Evolutionary conservation across 1,140 invertebrate genomes (phyloP), one percentile per base, ranked within the genome.

Genomic region (Spodoptera frugiperda): DNA sequence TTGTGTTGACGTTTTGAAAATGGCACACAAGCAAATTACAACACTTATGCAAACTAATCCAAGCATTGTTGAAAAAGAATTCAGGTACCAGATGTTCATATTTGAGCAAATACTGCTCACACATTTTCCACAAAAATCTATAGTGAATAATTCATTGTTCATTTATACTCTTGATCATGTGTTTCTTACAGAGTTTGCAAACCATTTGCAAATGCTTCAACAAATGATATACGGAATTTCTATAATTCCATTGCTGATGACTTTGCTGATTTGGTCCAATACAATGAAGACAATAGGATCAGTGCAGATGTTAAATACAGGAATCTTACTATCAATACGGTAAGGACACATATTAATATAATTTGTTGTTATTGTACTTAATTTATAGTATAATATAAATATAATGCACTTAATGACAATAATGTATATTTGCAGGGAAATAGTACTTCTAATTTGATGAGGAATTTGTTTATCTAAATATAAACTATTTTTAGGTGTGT

Each of bases 211-310:
- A 91, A 95, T n/a, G 95, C 94, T 17, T 94, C 96, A 55, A 82
- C 95, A 54, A 94, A 96, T 51, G 98, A 98, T 85, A 95, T 98
- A 2, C 94, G 96, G 0, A 98, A 97, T 87, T 96, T 99, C 12
- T 98, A 96, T 85, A 96, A 96, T 84, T 96, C 95, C 59, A 89
- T 99, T n/a, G 97, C 98, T 5, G 96, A 96, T 48, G 98, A 98
- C 92, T 97, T 98, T 89, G 97, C 97, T 3, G 97, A 96, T 48
- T 95, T 99, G 61, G 98, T 99, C 0, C 98, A 99, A 84, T 99
- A 99, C 89, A 99, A 99, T 89, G 97, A 98, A 90, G 98, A 99
- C 84, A 99, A 99, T 91, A 94, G 98, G 54, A 95, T 95, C 5
- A 96, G 95, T 85, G 96, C 96, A 83, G 95, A 95, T 49, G 94